Evolutionary conservation across 2,797 vertebrate species (phyloP), one percentile per base, ranked within the genome.

Genomic region (Ciconia nigra): DNA sequence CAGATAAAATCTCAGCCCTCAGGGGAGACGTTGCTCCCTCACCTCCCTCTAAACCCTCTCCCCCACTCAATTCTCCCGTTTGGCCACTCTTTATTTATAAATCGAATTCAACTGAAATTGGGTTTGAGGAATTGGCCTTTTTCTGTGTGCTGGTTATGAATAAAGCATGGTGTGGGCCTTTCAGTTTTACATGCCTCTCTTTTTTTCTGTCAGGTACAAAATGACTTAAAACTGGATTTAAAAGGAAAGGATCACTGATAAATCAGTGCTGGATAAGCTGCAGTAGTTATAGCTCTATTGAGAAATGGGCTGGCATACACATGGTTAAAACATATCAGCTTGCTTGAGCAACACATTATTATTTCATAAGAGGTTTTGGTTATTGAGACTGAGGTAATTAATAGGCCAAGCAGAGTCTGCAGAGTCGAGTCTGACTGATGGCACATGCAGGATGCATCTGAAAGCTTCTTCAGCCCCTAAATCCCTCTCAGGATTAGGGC

Each of bases 1-100:
- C 93, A 97, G 95, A 96, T 79, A 94, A 96, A 92, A 91, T 87
- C 93, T 87, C 89, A 95, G 70, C 49, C 77, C 93, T 90, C 80
- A 52, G 85, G 96, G 88, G 86, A 95, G 63, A 74, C 0, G 0
- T 58, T 90, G 57, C 72, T 95, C 72, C 67, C 63, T 90, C 62
- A 83, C 76, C 89, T 96, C 84, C 71, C 44, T 73, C 46, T 58
- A 61, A 80, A 83, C 42, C 55, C 24, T 89, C 49, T 93, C 41
- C 72, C 51, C 37, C 1, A 31, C 72, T 93, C 79, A 58, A 20
- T 92, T 91, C 74, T 92, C 78, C 83, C 5, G 0, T 85, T 89
- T 86, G 76, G 52, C 42, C 70, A 55, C 73, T 94, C 57, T 93
- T 88, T 89, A 88, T 96, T 89, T 96, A 85, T 92, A 95, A 97